Conservation (phyloP, 2,888 invertebrate genomes). For the Machimus rusticus region DNA sequence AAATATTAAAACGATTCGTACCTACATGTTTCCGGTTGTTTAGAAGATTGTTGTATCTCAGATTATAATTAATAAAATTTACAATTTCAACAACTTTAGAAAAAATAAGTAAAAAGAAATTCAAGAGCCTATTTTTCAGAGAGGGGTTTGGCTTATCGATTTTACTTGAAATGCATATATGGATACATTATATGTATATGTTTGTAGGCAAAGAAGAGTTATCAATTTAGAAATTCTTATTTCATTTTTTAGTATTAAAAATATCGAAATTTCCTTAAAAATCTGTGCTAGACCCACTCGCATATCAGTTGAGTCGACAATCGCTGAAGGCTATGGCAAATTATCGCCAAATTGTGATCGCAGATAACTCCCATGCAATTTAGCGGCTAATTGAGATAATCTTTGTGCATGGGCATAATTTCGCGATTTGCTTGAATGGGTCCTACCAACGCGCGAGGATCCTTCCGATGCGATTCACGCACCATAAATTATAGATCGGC, state of each 20-base stretch:
- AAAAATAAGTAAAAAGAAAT: no score
- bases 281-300: not conserved
- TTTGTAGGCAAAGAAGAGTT: no score
- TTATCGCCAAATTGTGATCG: not conserved
- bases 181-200: no score
- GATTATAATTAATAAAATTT: no score
- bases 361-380: not conserved
- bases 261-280: not conserved
- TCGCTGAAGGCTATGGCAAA: not conserved
- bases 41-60: no score
- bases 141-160: no score
- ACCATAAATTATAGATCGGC: not conserved
- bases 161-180: no score
- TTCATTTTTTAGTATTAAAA: not conserved
- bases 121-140: no score
- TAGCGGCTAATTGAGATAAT: not conserved
- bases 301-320: not conserved
- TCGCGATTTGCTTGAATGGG: not conserved
- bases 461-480: not conserved
- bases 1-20: no score
- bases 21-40: no score
- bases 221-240: no score
- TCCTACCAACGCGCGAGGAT: not conserved
- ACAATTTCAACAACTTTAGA: no score
- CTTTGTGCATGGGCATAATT: not conserved